Base-by-base conservation (phyloP, 1,140 invertebrate genomes). In the Drosophila murphyi region DNA sequence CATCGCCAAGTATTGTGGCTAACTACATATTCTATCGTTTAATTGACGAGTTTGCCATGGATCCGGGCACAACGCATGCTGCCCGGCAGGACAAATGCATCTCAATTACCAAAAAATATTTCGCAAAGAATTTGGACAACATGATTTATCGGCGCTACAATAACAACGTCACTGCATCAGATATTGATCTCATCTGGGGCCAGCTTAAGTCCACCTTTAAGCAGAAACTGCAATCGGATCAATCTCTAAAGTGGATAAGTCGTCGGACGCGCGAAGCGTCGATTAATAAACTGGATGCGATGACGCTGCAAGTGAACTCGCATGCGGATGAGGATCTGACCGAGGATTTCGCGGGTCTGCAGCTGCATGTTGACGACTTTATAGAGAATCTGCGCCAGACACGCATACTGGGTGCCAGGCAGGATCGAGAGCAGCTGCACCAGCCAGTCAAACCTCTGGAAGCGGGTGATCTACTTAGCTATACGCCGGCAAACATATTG, bases 101-200 rank as follows among this genome's bases (percentile, higher is more conserved):
- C 3, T 57, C 54, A 0, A 37, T 55, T 6, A 85, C 86, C 2
- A 87, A 78, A 5, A 67, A 89, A 31, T 34, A 54, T 31, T 91
- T 91, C 2, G 62, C 89, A 6, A 90, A 90, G 54, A 79, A 80
- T 52, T 45, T 91, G 29, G 90, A 91, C 45, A 87, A 91, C 28
- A 90, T 91, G 90, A 65, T 92, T 43, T 92, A 80, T 48, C 63
- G 83, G 1, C 70, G 67, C 6, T 74, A 80, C 55, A 80, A 79
- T 4, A 75, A 63, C 47, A 72, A 76, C 4, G 62, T 55, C n/a
- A 86, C 86, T 0, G 76, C 78, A 31, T 8, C 29, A 2, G 78
- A 88, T 48, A 70, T 92, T 4, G 71, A 90, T 5, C 56, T 63
- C 31, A 85, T 92, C 6, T 92, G 89, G 86, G 43, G 55, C 2